These are phyloP conservation scores for Melipona quadrifasciata DNA, from an alignment of 1,140 invertebrate species.

Conservation along the genomic window DNA sequence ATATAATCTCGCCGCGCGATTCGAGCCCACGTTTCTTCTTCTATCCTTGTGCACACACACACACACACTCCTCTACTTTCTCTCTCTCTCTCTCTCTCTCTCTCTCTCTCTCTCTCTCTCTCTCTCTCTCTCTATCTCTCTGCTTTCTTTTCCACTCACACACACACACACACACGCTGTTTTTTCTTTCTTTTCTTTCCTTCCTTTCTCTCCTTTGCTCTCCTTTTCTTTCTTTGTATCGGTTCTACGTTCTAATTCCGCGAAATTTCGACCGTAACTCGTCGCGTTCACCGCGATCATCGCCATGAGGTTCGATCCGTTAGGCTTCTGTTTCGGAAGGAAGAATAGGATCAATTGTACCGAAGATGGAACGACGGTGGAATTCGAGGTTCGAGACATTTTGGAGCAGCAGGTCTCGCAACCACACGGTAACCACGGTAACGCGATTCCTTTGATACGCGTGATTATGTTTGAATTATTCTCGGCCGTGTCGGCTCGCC, in stretches of 20 bases:
- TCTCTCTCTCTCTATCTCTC: neutral
- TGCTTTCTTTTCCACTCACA: conserved; percentile 1
- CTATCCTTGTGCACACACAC: neutral
- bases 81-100: neutral
- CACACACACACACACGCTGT: neutral
- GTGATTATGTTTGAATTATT: neutral
- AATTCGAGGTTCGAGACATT: neutral
- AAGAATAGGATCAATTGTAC: conserved; percentile 72
- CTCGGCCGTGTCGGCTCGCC: too few relatives aligned
- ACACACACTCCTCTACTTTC: neutral
- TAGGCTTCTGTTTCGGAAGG: conserved; percentile 72
- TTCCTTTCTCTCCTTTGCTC: conserved; percentile 33
- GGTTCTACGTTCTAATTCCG: conserved; percentile 18
- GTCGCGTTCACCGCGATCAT: neutral
- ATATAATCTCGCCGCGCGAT: neutral
- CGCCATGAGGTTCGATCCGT: conserved; percentile 74
- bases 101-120: neutral
- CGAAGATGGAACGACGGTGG: conserved; percentile 19
- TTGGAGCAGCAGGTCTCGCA: neutral
- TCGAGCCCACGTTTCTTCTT: conserved; percentile 12
- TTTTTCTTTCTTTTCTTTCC: conserved; percentile 34
- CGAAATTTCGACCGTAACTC: neutral
- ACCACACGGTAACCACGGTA: conserved; percentile 24
- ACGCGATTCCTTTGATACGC: neutral
- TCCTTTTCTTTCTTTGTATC: too few relatives aligned